Evolutionary conservation across 2,888 invertebrate genomes (phyloP), one percentile per base, ranked within the genome.

Genomic region (Sesia apiformis): DNA sequence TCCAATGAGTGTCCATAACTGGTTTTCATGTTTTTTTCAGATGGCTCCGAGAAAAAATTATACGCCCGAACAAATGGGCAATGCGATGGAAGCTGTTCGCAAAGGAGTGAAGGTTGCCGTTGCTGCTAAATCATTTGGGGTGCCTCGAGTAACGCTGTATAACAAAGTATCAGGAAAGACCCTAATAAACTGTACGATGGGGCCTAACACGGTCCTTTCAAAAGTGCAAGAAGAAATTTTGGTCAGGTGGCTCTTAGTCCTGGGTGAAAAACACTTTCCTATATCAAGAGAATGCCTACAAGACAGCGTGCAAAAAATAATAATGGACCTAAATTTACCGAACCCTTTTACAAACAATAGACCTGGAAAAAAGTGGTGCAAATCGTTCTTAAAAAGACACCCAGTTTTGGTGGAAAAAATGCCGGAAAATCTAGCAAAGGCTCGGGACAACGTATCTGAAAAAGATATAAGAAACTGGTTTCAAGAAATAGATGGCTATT

Each of bases 381-480:
- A n/a, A n/a, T n/a, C n/a, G n/a, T n/a, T n/a, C n/a, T n/a, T n/a
- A n/a, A n/a, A n/a, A n/a, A n/a, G n/a, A n/a, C n/a, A n/a, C n/a
- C n/a, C n/a, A n/a, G n/a, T n/a, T n/a, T n/a, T n/a, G n/a, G n/a
- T n/a, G n/a, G n/a, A n/a, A n/a, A n/a, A n/a, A n/a, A n/a, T n/a
- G n/a, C n/a, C n/a, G n/a, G n/a, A n/a, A n/a, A n/a, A n/a, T n/a
- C n/a, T n/a, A n/a, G n/a, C n/a, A n/a, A n/a, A n/a, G n/a, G n/a
- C n/a, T n/a, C n/a, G n/a, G n/a, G n/a, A n/a, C n/a, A n/a, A n/a
- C n/a, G n/a, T n/a, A n/a, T n/a, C n/a, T n/a, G n/a, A n/a, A n/a
- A n/a, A n/a, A n/a, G n/a, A n/a, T n/a, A n/a, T n/a, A n/a, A 40
- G 6, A 4, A 8, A 8, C 5, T 62, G 61, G 59, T 61, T 62